Base-by-base conservation (phyloP, 2,113 vertebrate genomes). In the Eudyptes chrysolophus region DNA sequence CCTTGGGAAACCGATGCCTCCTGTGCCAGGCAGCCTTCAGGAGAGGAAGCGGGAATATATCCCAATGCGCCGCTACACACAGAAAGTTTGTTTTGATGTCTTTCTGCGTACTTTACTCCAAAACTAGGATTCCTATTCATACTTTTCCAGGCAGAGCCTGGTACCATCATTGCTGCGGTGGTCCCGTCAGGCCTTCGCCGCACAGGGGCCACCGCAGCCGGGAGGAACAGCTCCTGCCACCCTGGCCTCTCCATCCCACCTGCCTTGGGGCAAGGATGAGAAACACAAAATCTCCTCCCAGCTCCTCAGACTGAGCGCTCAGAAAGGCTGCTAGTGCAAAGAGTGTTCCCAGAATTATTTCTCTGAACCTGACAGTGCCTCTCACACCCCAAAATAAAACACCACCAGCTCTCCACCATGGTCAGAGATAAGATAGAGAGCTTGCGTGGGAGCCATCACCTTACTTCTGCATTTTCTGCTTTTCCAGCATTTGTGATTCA, bases 151-250 rank as follows among this genome's bases (percentile, higher is more conserved):
- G 22, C 10, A 55, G 13, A 74, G 8, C 46, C 62, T 78, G 20
- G n/a, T 54, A 42, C 32, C 46, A 20, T 30, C 30, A 36, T 16
- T 68, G 27, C 49, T 64, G n/a, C 10, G 3, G 36, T 32, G 20
- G 25, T 60, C 8, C 40, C 0, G 0, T 60, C 46, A 60, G 30
- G 22, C 12, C 22, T 25, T 55, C 1, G 0, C 16, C 1, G 1
- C 4, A 13, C 7, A 57, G 34, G 20, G 11, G 29, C 16, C 58
- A 57, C 40, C 14, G 3, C 0, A 0, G 9, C 16, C 3, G 1
- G 46, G 10, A 49, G 24, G n/a, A 65, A 60, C 0, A 7, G 26
- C 20, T 90, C 8, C 46, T 66, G 51, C 26, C 69, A 66, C 26
- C 40, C 44, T 60, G 26, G 24, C 9, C 11, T 78, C 42, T 78